Evolutionary conservation across 2,888 invertebrate species (phyloP).

Genomic region (Alloscopus bannaensis): DNA sequence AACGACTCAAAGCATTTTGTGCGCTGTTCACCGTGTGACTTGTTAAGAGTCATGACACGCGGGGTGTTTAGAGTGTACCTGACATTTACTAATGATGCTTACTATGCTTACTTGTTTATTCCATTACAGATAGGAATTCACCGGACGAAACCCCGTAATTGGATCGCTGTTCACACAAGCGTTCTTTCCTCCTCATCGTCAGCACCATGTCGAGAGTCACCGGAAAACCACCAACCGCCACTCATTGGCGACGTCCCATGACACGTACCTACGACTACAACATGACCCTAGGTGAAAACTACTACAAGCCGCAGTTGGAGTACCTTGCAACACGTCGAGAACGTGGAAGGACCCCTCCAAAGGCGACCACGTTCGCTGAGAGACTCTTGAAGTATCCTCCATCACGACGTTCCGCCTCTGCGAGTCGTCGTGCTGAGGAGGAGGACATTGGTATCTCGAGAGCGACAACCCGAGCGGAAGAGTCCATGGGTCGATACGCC

Average conservation of each 20-base stretch:
- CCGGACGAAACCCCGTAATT: background rate
- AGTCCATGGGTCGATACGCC: conserved; percentile 52
- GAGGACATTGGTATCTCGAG: background rate
- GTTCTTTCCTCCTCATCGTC: too few species aligned
- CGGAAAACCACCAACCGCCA: conserved; percentile 60
- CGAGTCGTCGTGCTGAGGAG: conserved; percentile 38
- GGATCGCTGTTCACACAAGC: background rate
- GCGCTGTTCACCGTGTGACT: too few species aligned
- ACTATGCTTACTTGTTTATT: background rate
- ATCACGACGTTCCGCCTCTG: conserved; percentile 43
- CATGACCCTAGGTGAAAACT: conserved; percentile 78
- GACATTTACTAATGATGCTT: background rate
- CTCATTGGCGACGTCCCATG: conserved; percentile 78
- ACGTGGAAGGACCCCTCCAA: conserved; percentile 67
- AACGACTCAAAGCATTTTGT: too few species aligned
- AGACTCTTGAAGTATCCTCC: conserved; percentile 39
- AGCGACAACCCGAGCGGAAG: background rate
- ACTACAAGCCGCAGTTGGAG: conserved; percentile 69
- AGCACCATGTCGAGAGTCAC: conserved; percentile 40
- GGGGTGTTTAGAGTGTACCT: too few species aligned
- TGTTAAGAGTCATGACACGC: too few species aligned
- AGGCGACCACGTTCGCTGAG: conserved; percentile 70
- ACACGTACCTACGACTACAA: conserved; percentile 91
- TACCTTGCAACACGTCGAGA: conserved; percentile 63
- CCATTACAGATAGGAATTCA: background rate